Evolutionary conservation across 1,140 invertebrate genomes (phyloP).

Genomic region (Musca domestica): DNA sequence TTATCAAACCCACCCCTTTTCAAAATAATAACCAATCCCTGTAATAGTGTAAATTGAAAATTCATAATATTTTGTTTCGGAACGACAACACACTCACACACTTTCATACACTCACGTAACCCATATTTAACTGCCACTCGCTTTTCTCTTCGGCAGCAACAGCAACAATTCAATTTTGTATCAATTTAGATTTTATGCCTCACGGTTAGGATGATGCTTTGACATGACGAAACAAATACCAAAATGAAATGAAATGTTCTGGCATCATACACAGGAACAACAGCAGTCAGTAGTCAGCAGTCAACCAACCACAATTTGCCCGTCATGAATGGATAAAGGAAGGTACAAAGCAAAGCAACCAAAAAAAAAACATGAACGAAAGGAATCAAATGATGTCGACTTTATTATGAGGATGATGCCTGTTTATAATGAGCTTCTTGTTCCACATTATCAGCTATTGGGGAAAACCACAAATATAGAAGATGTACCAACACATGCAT

Average conservation of each 20-base stretch:
- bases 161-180: constrained; percentile 16
- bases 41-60: constrained; percentile 17
- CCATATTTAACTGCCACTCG: too few species aligned
- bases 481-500: too few species aligned
- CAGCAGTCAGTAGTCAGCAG: background rate
- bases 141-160: too few species aligned
- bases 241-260: background rate
- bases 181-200: constrained; percentile 20
- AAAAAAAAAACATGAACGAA: background rate
- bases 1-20: too few species aligned
- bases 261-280: background rate
- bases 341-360: background rate
- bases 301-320: constrained; percentile 1
- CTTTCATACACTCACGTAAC: background rate
- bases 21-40: too few species aligned
- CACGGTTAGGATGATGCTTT: background rate
- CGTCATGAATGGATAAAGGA: background rate
- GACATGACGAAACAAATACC: constrained; percentile 1
- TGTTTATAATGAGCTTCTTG: constrained; percentile 9
- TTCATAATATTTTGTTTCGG: constrained; percentile 18
- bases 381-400: background rate
- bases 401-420: constrained; percentile 11
- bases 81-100: background rate
- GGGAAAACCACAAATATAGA: too few species aligned
- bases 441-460: constrained; percentile 2